phyloP scores from a whole-genome alignment of 2,113 vertebrate genomes.

The Erinaceus europaeus region DNA sequence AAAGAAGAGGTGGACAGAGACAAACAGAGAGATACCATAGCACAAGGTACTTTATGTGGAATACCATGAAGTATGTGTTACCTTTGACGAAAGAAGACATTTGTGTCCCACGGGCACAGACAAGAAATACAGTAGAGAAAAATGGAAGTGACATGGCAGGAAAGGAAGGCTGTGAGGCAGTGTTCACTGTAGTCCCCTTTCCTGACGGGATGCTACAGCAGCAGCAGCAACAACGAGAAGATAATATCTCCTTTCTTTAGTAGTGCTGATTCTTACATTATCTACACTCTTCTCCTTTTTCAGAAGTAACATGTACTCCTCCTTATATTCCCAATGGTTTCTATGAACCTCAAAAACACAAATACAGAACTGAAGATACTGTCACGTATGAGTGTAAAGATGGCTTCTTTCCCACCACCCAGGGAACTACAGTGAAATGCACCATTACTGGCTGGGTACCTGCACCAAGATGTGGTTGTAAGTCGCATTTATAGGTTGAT shows the following conservation, averaged over 20 bases:
- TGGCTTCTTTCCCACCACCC: conserved; percentile 15
- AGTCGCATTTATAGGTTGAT: conserved; percentile 47
- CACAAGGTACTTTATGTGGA: no score
- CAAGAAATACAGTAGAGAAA: background rate
- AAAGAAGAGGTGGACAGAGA: no score
- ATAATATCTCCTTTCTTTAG: no score
- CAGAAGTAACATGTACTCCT: conserved; percentile 68
- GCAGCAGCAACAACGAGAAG: no score
- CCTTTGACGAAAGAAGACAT: background rate
- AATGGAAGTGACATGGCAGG: background rate
- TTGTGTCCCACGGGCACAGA: background rate
- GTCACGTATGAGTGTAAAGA: conserved; percentile 44
- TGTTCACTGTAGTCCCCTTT: background rate
- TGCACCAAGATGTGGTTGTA: conserved; percentile 73
- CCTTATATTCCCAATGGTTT: conserved; percentile 69
- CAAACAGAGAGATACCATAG: no score
- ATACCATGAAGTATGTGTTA: no score
- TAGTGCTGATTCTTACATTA: background rate
- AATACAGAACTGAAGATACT: background rate
- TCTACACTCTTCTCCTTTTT: background rate
- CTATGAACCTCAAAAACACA: conserved; percentile 23
- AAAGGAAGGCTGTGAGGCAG: background rate
- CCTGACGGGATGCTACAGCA: background rate
- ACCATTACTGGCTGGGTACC: conserved; percentile 74
- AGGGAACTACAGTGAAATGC: conserved; percentile 37